Conservation (phyloP, 1,140 invertebrate genomes). For the Trypoxylus dichotomus region DNA sequence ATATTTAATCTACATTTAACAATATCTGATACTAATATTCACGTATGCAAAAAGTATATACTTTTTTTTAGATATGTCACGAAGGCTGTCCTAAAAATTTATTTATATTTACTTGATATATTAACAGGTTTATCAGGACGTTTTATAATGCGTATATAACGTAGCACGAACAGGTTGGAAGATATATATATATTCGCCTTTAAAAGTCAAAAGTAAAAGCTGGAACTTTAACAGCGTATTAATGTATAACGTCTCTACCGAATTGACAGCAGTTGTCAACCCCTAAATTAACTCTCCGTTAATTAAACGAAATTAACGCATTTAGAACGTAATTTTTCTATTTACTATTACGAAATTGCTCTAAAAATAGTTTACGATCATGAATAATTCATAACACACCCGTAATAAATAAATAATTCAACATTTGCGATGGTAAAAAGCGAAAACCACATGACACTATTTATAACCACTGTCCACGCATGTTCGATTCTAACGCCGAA, state of each 20-base stretch:
- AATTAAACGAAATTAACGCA: too few relatives aligned
- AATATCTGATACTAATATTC: too few relatives aligned
- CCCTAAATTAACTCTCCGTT: background rate
- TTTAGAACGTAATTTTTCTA: too few relatives aligned
- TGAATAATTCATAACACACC: background rate
- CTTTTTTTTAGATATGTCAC: too few relatives aligned
- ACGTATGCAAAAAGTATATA: too few relatives aligned
- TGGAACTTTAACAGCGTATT: too few relatives aligned
- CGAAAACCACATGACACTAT: constrained; percentile 32
- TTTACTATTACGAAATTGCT: too few relatives aligned
- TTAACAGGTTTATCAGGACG: background rate
- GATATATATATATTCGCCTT: too few relatives aligned
- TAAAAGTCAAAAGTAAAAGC: too few relatives aligned
- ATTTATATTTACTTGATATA: background rate
- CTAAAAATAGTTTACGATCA: background rate
- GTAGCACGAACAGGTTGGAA: too few relatives aligned
- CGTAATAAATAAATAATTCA: constrained; percentile 7
- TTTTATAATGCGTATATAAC: background rate
- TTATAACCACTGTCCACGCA: background rate
- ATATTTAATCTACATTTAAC: too few relatives aligned
- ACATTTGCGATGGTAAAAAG: background rate
- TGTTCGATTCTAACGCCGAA: background rate
- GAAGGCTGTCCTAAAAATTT: background rate
- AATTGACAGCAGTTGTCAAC: background rate
- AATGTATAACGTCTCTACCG: too few relatives aligned